Evolutionary conservation across 2,797 vertebrate species (phyloP).

Genomic region (Hozukius guyotensis): DNA sequence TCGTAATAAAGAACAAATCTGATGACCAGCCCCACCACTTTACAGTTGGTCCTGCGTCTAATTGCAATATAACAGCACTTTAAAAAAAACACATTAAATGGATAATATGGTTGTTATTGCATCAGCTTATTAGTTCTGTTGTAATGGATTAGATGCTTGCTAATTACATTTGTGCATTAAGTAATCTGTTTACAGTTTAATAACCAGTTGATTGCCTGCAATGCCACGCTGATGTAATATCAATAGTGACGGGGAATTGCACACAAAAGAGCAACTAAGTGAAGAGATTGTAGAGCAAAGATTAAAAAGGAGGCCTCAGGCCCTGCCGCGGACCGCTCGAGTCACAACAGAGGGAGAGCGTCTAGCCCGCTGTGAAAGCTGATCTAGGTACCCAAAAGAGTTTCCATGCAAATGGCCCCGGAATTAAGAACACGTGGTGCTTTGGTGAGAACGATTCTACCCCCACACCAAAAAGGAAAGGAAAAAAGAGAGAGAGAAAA

Average conservation of each 20-base stretch:
- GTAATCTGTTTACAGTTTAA: slow-evolving; percentile 43
- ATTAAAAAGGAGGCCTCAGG: not conserved
- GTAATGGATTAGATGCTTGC: slow-evolving; percentile 29
- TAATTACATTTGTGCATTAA: slow-evolving; percentile 35
- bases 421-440: slow-evolving; percentile 80
- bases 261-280: slow-evolving; percentile 6
- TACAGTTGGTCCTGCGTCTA: slow-evolving; percentile 19
- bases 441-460: slow-evolving; percentile 33
- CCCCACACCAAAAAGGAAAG: slow-evolving; percentile 59
- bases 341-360: slow-evolving; percentile 51
- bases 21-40: not conserved
- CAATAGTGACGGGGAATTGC: not conserved
- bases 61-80: slow-evolving; percentile 11
- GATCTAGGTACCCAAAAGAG: slow-evolving; percentile 64
- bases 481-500: slow-evolving; percentile 43
- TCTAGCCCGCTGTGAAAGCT: slow-evolving; percentile 60
- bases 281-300: slow-evolving; percentile 4
- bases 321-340: not conserved
- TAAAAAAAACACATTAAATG: slow-evolving; percentile 19
- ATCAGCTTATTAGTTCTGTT: slow-evolving; percentile 30
- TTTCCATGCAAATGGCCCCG: slow-evolving; percentile 78
- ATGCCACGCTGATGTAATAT: slow-evolving; percentile 9
- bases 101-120: slow-evolving; percentile 40
- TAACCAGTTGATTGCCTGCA: slow-evolving; percentile 30
- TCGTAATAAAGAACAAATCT: slow-evolving; percentile 26